Base-by-base conservation (phyloP, 2,888 invertebrate species). In the Lepetodrilus schrolli region DNA sequence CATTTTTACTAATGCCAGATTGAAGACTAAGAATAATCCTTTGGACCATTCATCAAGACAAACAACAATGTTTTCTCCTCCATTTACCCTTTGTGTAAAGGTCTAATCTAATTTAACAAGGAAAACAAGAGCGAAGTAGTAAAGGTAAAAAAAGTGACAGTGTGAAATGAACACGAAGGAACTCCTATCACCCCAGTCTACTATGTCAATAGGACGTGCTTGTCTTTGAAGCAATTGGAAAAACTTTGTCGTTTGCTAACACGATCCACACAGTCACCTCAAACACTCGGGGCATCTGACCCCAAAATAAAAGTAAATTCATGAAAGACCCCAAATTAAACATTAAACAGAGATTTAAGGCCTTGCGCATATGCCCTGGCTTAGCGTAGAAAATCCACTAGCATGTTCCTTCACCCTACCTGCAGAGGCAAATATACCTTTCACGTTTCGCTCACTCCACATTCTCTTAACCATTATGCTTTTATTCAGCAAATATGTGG, bases 251-350 rank as follows among this genome's bases (percentile, higher is more conserved):
- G 68, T 68, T 68, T 68, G 68, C 68, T 68, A 68, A 68, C 68
- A 68, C 23, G 47, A 68, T 47, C 66, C 51, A n/a, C 43, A 34
- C 30, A 21, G 17, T 38, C 30, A 43, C 66, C 65, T 43, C 23
- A 72, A 72, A 72, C 48, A 72, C 51, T 37, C 65, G 43, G 26
- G 30, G 58, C 38, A 72, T 72, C 47, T 65, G 72, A 72, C 65
- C 72, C 66, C 37, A 58, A 72, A 72, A 72, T 65, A 72, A 65
- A 66, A 65, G 72, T 48, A 72, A 72, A 72, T 66, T 72, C 72
- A 65, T 65, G 66, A 66, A 72, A 72, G 72, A 72, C 65, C 65
- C 72, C 72, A 72, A 72, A 72, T 72, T 65, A 72, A 65, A 72
- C 65, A 72, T 26, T 72, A 72, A 72, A 72, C 72, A 72, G 65